Base-by-base conservation (phyloP, 92 coral and sea anemone species). In the Metridium senile region DNA sequence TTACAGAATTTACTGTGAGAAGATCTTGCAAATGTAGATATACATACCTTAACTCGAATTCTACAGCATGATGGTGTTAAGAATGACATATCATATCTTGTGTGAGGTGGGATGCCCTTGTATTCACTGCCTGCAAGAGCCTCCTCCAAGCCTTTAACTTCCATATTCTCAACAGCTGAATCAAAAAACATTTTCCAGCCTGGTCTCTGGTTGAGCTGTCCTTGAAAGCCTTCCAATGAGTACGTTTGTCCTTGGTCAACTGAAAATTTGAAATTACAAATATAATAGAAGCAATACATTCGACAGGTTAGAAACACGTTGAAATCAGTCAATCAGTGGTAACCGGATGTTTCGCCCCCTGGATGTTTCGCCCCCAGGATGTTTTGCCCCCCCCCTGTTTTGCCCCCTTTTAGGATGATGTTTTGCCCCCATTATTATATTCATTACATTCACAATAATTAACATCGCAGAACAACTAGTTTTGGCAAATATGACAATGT, bases 141-240 rank as follows among this genome's bases (percentile, higher is more conserved):
- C 4, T 58, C 46, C 33, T 57, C 56, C 47, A 73, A 34, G 26
- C 18, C 22, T 1, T 33, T 58, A 20, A 58, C 26, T 58, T 73
- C 68, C 65, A 73, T 57, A 26, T 73, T 54, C 9, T 73, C 27
- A 13, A 73, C 54, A 28, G 78, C 78, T 29, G 78, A 62, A 56
- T 73, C 1, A 73, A 73, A 73, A 21, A 26, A 43, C 54, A 73
- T 61, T 57, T 45, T 73, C 67, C 68, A 73, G 29, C 54, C 63
- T 22, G 54, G 16, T 58, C 33, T 9, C 21, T 32, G 7, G 31
- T 63, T 63, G 39, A 63, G 18, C 67, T 33, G 54, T 7, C 18
- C 25, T 57, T 30, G 39, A 22, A 73, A 25, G 2, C 57, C 68
- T 22, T 58, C 54, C 18, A 73, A 32, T 18, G 20, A 1, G 21